A percentile compares a stretch with the other conserved stretches of the same genome.
phyloP scores from a whole-genome alignment of 2,113 vertebrate species.

The Petaurus breviceps region DNA sequence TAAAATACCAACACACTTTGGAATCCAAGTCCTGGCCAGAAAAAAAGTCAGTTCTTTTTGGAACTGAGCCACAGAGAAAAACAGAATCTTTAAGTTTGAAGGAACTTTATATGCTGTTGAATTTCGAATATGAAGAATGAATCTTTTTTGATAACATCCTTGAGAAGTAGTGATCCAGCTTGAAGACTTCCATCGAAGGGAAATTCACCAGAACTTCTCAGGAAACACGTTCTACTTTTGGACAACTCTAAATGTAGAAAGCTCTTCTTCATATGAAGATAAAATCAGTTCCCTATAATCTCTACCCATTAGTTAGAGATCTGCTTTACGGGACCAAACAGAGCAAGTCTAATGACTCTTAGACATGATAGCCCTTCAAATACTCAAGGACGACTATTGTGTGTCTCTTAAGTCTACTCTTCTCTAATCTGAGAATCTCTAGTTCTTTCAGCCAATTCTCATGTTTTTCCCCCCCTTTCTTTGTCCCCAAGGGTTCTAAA shows the following conservation, averaged over 20 bases:
- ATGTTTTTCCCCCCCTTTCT: neutral
- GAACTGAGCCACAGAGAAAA: neutral
- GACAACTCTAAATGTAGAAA: neutral
- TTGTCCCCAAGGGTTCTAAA: neutral
- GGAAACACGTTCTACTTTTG: neutral
- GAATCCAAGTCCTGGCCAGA: neutral
- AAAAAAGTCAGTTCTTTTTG: neutral
- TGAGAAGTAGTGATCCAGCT: neutral
- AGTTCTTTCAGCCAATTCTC: neutral
- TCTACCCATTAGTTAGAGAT: neutral
- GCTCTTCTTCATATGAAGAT: neutral
- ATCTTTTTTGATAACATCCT: neutral
- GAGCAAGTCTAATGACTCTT: neutral
- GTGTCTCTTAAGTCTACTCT: neutral
- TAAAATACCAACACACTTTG: neutral
- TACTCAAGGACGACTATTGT: neutral
- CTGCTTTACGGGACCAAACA: neutral
- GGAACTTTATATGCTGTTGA: neutral
- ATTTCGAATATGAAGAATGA: neutral
- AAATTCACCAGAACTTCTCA: neutral
- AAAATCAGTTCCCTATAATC: neutral
- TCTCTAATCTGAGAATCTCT: neutral
- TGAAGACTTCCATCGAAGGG: neutral
- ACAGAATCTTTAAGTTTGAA: neutral
- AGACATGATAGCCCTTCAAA: neutral